phyloP scores from a whole-genome alignment of 2,888 invertebrate species.

The Eustalomyia histrio region DNA sequence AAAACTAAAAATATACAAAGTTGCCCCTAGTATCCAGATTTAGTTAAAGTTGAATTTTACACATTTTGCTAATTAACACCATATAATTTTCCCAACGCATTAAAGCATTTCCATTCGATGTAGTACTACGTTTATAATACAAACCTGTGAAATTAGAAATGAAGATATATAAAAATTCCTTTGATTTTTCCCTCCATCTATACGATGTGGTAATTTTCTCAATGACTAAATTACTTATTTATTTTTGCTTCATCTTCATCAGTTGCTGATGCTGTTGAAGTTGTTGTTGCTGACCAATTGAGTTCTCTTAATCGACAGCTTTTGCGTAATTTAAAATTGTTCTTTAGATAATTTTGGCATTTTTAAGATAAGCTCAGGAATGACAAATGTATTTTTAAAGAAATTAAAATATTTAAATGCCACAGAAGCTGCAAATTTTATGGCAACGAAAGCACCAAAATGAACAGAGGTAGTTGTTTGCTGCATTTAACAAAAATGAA shows the following conservation, averaged over 20 bases:
- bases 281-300: conserved; percentile 55
- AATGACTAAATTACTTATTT: not conserved
- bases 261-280: not conserved
- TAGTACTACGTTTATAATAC: conserved; percentile 25
- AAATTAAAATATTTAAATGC: conserved; percentile 63
- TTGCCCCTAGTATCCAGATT: conserved; percentile 9
- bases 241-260: not conserved
- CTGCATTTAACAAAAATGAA: not conserved
- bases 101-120: conserved; percentile 39
- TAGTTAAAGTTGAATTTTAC: conserved; percentile 19
- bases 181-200: conserved; percentile 15
- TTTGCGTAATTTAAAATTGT: conserved; percentile 66
- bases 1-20: conserved; percentile 27
- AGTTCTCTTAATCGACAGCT: conserved; percentile 64
- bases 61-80: conserved; percentile 52
- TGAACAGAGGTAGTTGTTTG: not conserved
- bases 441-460: conserved; percentile 44
- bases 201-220: not conserved
- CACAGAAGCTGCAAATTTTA: conserved; percentile 57
- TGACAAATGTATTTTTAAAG: conserved; percentile 64
- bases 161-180: conserved; percentile 51
- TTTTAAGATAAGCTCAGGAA: conserved; percentile 64
- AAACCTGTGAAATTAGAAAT: conserved; percentile 48
- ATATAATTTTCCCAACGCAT: conserved; percentile 30
- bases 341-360: conserved; percentile 66